Percentiles rank a stretch among this genome's conserved stretches.
Evolutionary conservation across 2,888 invertebrate species (phyloP).

Genomic region (Scaeva pyrastri): DNA sequence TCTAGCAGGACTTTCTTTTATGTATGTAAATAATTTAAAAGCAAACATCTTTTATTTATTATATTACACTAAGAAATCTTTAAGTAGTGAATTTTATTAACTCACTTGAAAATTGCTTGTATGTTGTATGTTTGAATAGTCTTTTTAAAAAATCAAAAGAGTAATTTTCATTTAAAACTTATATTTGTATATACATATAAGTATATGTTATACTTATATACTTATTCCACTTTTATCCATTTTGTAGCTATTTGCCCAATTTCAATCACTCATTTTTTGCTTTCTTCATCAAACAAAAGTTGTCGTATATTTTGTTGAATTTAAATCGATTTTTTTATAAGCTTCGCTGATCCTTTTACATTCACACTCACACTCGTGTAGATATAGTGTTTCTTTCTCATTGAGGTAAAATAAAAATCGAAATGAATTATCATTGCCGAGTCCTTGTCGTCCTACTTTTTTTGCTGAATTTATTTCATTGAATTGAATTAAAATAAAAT

Average conservation of each 20-base stretch:
- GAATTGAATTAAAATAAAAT: constrained; percentile 21
- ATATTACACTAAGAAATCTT: too few relatives aligned
- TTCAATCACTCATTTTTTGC: constrained; percentile 5
- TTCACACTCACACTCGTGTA: neutral
- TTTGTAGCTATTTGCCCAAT: neutral
- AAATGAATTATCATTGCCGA: constrained; percentile 22
- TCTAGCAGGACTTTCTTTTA: too few relatives aligned
- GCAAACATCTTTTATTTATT: too few relatives aligned
- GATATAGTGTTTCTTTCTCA: neutral
- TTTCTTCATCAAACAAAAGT: neutral
- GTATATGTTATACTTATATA: neutral
- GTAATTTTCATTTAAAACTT: too few relatives aligned
- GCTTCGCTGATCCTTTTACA: neutral
- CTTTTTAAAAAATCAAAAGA: too few relatives aligned
- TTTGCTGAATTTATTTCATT: neutral
- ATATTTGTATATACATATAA: too few relatives aligned
- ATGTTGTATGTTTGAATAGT: too few relatives aligned
- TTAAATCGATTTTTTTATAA: constrained; percentile 7
- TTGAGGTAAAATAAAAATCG: constrained; percentile 13
- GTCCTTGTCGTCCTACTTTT: constrained; percentile 9
- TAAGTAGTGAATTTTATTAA: too few relatives aligned
- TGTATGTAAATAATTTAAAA: too few relatives aligned
- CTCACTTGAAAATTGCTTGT: too few relatives aligned
- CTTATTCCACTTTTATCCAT: too few relatives aligned
- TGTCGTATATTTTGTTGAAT: neutral